Evolutionary conservation across 2,888 invertebrate species (phyloP), one percentile per base, ranked within the genome.

Genomic region (Actias luna): DNA sequence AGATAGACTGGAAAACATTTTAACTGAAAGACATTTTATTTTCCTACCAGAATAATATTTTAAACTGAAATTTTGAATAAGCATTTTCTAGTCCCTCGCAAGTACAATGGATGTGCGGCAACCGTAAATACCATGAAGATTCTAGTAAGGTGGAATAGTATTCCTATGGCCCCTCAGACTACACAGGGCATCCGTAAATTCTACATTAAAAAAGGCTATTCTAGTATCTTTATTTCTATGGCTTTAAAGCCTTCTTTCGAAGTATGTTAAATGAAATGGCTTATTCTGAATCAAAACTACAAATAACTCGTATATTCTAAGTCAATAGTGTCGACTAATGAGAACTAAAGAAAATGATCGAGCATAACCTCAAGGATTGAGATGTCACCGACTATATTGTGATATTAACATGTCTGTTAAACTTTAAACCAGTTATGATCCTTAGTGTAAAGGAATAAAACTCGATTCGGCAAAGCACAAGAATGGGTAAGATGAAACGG

Each of bases 291-390:
- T 22, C 46, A 22, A 46, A 46, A 46, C 1, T 7, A 42, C 1
- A n/a, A 1, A 42, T 42, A 7, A 7, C 22, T 39, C 16, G n/a
- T n/a, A n/a, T n/a, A 22, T 46, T 46, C 10, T 46, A 46, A 18
- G 18, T 46, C 1, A 22, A 22, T 10, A 22, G 3, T 46, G 5
- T 46, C 46, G 18, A 46, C 10, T 8, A 22, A 10, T 46, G 22
- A 46, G 10, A 46, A 8, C 3, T 22, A 46, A 18, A 46, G 29
- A 52, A 29, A 52, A 61, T 61, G 61, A 61, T 57, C 39, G 31
- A 61, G 58, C 57, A 61, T 61, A 61, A 58, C 36, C 39, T 57
- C 42, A 61, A n/a, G 57, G 57, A 61, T 61, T 58, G 61, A 61
- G 61, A 57, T 57, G 61, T 61, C 57, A 52, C 27, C 16, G 46